Evolutionary conservation across 1,140 invertebrate genomes (phyloP), one percentile per base, ranked within the genome.

Genomic region (Diplogasteroides magnus): DNA sequence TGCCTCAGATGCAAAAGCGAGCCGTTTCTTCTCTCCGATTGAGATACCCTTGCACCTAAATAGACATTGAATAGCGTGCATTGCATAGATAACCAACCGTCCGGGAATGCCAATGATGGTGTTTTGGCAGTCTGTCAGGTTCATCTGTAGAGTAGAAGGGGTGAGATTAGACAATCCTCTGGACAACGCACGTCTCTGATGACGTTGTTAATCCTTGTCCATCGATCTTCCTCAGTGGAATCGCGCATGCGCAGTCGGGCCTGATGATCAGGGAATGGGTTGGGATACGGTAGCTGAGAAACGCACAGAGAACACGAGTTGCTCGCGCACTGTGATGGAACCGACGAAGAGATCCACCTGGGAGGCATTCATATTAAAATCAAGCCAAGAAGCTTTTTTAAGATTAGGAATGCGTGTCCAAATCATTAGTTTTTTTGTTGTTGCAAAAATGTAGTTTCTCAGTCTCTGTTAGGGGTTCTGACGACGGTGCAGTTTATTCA

Each of bases 41-140:
- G 84, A 85, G 29, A 85, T 73, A 6, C 64, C 92, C 85, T 94
- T 94, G 0, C 60, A 89, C 25, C 59, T 60, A n/a, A n/a, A n/a
- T n/a, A n/a, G n/a, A n/a, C n/a, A n/a, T n/a, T n/a, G n/a, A n/a
- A n/a, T n/a, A n/a, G n/a, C n/a, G n/a, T n/a, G n/a, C n/a, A n/a
- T n/a, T n/a, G n/a, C n/a, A n/a, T n/a, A n/a, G n/a, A n/a, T n/a
- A n/a, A n/a, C n/a, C n/a, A n/a, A n/a, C n/a, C n/a, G n/a, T 83
- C 77, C 86, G 87, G 64, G 86, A 85, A 29, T 77, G 80, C 2
- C 93, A 83, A 0, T 90, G 89, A 25, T 92, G 72, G 88, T 84
- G 89, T 88, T 82, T 91, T 94, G 85, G 92, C 93, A 60, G 59
- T 72, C 65, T 11, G 67, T 67, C 27, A 72, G 61, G 23, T 72